Conservation (phyloP, 2,797 vertebrate species). For the Hafferia zeledoni region DNA sequence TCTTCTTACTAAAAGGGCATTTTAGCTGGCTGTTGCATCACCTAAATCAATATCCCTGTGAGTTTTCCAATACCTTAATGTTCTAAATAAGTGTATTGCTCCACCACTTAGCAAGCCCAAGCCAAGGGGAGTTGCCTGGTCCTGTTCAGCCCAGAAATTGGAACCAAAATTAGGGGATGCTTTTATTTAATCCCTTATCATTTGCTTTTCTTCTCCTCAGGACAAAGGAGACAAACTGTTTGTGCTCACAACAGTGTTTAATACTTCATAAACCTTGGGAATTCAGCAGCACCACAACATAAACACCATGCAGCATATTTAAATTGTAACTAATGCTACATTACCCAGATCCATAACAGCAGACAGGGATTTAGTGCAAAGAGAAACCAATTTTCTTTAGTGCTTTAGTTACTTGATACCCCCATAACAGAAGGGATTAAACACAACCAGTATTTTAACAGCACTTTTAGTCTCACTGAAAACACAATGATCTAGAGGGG, state of each 20-base stretch:
- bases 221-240: neutral
- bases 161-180: neutral
- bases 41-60: neutral
- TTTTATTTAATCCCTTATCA: neutral
- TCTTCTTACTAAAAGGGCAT: slow-evolving; percentile 32
- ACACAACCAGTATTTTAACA: slow-evolving; percentile 48
- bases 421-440: slow-evolving; percentile 67
- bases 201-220: neutral
- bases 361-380: slow-evolving; percentile 55
- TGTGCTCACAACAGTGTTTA: neutral
- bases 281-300: neutral
- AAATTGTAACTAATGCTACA: slow-evolving; percentile 1
- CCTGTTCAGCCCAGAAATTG: neutral
- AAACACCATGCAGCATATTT: neutral
- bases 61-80: slow-evolving; percentile 50
- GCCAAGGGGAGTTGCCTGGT: neutral
- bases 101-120: neutral
- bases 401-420: slow-evolving; percentile 63
- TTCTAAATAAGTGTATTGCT: slow-evolving; percentile 29
- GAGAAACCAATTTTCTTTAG: slow-evolving; percentile 76
- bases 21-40: slow-evolving; percentile 34
- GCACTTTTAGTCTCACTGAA: slow-evolving; percentile 44
- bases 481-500: neutral
- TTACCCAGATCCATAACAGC: slow-evolving; percentile 26
- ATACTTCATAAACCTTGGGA: slow-evolving; percentile 10